Base-by-base conservation (phyloP, 1,140 invertebrate genomes). In the Trachymyrmex septentrionalis region DNA sequence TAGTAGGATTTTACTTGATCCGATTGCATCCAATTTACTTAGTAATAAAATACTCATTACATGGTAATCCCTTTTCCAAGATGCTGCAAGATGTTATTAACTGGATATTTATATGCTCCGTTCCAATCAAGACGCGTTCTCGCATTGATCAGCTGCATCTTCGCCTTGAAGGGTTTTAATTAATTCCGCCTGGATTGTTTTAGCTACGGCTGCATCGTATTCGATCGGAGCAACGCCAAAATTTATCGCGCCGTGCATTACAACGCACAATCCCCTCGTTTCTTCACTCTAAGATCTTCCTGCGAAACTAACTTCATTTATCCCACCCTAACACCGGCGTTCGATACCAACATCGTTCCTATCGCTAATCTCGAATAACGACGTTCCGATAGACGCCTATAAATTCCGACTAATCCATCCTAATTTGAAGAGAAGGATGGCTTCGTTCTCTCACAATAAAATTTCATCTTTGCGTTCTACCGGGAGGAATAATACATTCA, bases 41-140 rank as follows among this genome's bases (percentile, higher is more conserved):
- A 61, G 80, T 50, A 84, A 84, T 63, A 75, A 84, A 84, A 75
- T 84, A 75, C 69, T 84, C 69, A 72, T 84, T 84, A 73, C 21
- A 19, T 34, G 16, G 38, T 61, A 84, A 84, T 61, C 69, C 59
- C 55, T 16, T 75, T 50, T 2, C 34, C 38, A n/a, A 27, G 48
- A 48, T 44, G 34, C 2, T 48, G 66, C 1, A 9, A 21, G 21
- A 71, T n/a, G 2, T 21, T 44, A 57, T 81, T 71, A 71, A 81
- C 34, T 57, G 7, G 34, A 44, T 59, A 81, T 71, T 71, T 81
- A 81, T 71, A 81, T 16, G n/a, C 55, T 14, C 9, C 9, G 34
- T 81, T 9, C n/a, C 53, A 38, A 38, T 81, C 34, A 1, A 57
- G 50, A 57, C 34, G 16, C 48, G 21, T 30, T 71, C n/a, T 57